Evolutionary conservation across 2,797 vertebrate genomes (phyloP).

Genomic region (Microhierax caerulescens): DNA sequence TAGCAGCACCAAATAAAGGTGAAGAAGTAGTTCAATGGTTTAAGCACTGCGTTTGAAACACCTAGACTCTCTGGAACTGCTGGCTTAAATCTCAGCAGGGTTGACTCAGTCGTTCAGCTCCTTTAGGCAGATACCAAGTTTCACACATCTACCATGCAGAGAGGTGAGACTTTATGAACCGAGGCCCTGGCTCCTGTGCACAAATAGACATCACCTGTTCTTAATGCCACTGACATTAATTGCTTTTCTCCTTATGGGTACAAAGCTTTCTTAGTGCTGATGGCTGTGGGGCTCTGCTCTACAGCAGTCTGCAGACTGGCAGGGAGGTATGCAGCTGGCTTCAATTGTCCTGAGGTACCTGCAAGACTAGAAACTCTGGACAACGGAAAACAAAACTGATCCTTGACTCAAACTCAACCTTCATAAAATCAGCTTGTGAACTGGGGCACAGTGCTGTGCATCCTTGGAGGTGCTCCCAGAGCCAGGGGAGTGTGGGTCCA

Average conservation of each 20-base stretch:
- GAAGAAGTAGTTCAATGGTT: neutral
- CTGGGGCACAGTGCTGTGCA: neutral
- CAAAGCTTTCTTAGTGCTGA: neutral
- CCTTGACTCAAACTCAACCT: neutral
- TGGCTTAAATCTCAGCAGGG: neutral
- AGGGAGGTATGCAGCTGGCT: neutral
- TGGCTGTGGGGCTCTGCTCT: neutral
- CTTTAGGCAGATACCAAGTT: neutral
- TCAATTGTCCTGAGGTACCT: neutral
- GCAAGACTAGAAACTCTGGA: neutral
- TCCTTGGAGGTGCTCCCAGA: neutral
- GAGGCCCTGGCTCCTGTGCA: neutral
- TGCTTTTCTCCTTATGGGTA: neutral
- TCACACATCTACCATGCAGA: neutral
- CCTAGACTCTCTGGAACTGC: constrained; percentile 10
- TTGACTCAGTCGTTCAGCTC: neutral
- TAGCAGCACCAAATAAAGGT: neutral
- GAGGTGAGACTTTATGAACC: neutral
- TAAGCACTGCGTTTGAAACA: neutral
- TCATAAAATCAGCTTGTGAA: neutral
- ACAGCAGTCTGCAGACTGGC: neutral
- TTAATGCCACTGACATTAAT: neutral
- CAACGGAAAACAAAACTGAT: neutral
- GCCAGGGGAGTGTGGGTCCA: accelerated
- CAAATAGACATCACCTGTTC: neutral